Evolutionary conservation across 2,888 invertebrate genomes (phyloP), one percentile per base, ranked within the genome.

Genomic region (Cryptus viduatorius): DNA sequence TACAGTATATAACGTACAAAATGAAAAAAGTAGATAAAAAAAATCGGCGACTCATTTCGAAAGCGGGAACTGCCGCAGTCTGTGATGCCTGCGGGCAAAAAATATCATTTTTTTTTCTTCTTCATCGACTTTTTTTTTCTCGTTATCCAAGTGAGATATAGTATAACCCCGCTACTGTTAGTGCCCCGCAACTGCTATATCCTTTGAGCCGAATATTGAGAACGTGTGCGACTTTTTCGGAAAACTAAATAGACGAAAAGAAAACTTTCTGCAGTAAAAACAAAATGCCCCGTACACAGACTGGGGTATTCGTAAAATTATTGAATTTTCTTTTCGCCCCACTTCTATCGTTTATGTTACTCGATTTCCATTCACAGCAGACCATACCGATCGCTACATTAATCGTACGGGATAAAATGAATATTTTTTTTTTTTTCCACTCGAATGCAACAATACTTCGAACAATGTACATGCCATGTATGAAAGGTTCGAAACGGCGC

Each of bases 71-170:
- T 48, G 31, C 69, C 50, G 16, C 69, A 16, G 29, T 48, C 50
- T 48, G 50, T 37, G 8, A 37, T 37, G 31, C 31, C 16, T 50
- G 50, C 10, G 48, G 48, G 48, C 19, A n/a, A 46, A 44, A 29
- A 5, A 31, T 1, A 24, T 24, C 24, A 24, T 24, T 24, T 24
- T n/a, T 16, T 4, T 53, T 59, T 59, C 61, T 73, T 5, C 61
- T 61, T n/a, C 53, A 16, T 61, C 72, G 72, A 24, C 44, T 73
- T 31, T n/a, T 31, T 31, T 48, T 48, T 48, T 48, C 48, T 48
- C n/a, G 12, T 48, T 48, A 48, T n/a, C 24, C 24, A 24, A 24
- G 14, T n/a, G 48, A 48, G 48, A 12, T n/a, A 12, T n/a, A 12
- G 48, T 48, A 10, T 48, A 48, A 29, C 50, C 50, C n/a, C 19